Conservation (phyloP, 2,113 vertebrate genomes). For the Pongo abelii region DNA sequence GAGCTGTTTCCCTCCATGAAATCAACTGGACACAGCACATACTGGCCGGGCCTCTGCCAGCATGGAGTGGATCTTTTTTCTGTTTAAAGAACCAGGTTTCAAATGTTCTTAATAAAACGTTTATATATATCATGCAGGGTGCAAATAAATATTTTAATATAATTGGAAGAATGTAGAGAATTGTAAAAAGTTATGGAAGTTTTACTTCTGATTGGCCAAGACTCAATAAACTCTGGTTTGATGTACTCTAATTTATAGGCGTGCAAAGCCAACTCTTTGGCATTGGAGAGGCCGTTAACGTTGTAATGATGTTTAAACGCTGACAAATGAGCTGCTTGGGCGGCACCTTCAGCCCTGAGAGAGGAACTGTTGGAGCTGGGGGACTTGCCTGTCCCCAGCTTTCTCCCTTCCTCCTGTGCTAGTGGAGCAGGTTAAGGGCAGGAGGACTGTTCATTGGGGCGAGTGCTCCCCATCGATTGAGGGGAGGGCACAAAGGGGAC, state of each 20-base stretch:
- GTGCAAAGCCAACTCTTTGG: constrained; percentile 63
- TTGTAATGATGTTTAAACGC: constrained; percentile 74
- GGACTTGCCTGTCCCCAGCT: not conserved
- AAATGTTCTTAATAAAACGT: constrained; percentile 72
- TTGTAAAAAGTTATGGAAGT: constrained; percentile 70
- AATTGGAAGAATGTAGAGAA: constrained; percentile 80
- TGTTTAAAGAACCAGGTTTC: not conserved
- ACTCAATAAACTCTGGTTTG: constrained; percentile 64
- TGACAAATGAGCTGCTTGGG: constrained; percentile 74
- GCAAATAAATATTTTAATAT: constrained; percentile 75
- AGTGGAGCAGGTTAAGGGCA: constrained; percentile 44
- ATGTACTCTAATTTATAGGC: constrained; percentile 74
- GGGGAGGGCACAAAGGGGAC: constrained; percentile 38
- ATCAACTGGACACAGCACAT: not conserved
- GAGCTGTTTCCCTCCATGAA: not conserved
- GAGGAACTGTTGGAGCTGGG: constrained; percentile 32
- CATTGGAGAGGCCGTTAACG: constrained; percentile 66
- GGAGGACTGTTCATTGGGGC: not conserved
- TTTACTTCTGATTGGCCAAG: constrained; percentile 55
- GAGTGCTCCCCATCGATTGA: accelerated
- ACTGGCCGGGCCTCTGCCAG: not conserved
- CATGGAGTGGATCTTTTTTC: not conserved
- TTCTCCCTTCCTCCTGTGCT: not conserved
- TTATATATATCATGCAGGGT: constrained; percentile 68
- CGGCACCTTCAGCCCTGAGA: not conserved